Base-by-base conservation (phyloP, 2,113 vertebrate genomes). In the Otocyon megalotis region DNA sequence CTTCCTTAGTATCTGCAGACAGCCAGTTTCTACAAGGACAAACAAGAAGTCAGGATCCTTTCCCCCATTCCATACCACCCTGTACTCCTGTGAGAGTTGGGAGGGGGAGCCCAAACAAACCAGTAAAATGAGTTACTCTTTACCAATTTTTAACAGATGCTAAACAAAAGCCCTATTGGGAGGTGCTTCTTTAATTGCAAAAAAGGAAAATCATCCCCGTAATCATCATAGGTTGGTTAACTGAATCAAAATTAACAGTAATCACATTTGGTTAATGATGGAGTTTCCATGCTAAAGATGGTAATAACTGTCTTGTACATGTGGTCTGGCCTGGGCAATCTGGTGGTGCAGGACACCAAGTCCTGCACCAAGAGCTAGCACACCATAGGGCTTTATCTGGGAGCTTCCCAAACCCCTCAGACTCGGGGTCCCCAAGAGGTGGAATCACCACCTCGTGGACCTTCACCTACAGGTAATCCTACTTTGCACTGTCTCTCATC, bases 1-100 rank as follows among this genome's bases (percentile, higher is more conserved):
- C 99, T 0, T 99, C 99, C 95, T 99, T 99, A 8, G 99, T 99
- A 98, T 99, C 99, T 3, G 99, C 99, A n/a, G 99, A 99, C 62
- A 99, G 98, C 99, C 99, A 99, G 98, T 99, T 99, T 98, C 99
- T 99, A 98, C 35, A 91, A n/a, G 96, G 96, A 74, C 43, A 87
- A 93, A 62, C n/a, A 12, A 3, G 8, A 26, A 43, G 86, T 92
- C 94, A 85, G 48, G 28, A 30, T 0, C 4, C 5, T 86, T 53
- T 26, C 20, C 60, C 13, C 11, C 14, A 72, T 12, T 80, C 56
- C 43, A 30, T 5, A 30, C 5, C 6, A 28, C 67, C 19, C 48
- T 13, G 9, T 48, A 22, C 3, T 5, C 48, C 15, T n/a, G 12
- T 63, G 26, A 6, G 12, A 9, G 20, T 1, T 11, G 30, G 53